These are phyloP conservation scores for Bombus breviceps DNA, from an alignment of 1,140 invertebrate genomes.

Conservation along the genomic window DNA sequence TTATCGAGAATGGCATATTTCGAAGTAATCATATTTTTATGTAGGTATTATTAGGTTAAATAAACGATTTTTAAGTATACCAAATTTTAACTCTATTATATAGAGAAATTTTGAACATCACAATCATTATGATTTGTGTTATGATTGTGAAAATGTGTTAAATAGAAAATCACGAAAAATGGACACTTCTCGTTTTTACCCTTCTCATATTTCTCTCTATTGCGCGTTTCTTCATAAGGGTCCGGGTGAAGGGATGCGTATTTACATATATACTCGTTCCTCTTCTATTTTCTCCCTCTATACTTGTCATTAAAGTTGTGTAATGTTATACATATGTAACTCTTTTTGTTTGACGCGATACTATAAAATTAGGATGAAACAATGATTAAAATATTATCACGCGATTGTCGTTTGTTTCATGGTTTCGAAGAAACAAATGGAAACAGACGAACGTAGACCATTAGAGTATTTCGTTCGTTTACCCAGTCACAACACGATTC, in stretches of 20 bases:
- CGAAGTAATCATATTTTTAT: constrained; percentile 70
- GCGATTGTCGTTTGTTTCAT: neutral
- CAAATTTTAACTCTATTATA: no score
- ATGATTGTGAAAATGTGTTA: no score
- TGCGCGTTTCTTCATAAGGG: neutral
- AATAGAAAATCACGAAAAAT: no score
- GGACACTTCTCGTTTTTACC: neutral
- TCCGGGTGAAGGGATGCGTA: constrained; percentile 20
- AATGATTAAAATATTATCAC: neutral
- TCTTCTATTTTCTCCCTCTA: neutral
- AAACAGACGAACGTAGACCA: constrained; percentile 28
- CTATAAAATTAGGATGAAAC: neutral
- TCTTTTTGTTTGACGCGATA: no score
- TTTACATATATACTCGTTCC: constrained; percentile 41
- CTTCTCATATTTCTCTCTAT: constrained; percentile 4
- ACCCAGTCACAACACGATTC: constrained; percentile 40
- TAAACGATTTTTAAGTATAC: no score
- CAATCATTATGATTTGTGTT: no score
- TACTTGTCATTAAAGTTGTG: constrained; percentile 1
- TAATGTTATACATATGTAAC: no score
- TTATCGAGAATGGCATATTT: constrained; percentile 70
- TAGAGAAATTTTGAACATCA: no score
- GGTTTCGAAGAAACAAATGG: constrained; percentile 26
- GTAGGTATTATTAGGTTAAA: constrained; percentile 66
- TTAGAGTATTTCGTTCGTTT: constrained; percentile 51